Evolutionary conservation across 2,888 invertebrate species (phyloP).

Genomic region (Andrena flavipes): DNA sequence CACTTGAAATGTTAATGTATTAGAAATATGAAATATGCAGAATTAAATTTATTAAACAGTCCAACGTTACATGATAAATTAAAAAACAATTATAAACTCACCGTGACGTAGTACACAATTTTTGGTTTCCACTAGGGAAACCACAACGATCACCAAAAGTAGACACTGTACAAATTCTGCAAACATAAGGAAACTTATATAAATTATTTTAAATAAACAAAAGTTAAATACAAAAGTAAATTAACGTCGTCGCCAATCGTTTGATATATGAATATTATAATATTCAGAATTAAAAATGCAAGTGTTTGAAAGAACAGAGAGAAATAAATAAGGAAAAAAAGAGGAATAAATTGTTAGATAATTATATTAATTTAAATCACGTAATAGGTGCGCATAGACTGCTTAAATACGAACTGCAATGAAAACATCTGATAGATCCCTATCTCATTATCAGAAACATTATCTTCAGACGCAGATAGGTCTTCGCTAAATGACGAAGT

Average conservation of each 20-base stretch:
- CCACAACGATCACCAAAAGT: conserved; percentile 78
- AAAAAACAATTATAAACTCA: conserved; percentile 68
- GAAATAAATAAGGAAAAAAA: not conserved
- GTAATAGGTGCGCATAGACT: not conserved
- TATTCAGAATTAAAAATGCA: no score
- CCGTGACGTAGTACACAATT: conserved; percentile 79
- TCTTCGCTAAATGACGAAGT: not conserved
- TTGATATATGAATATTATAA: not conserved
- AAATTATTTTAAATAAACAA: conserved; percentile 15
- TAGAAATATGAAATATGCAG: not conserved
- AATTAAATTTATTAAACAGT: not conserved
- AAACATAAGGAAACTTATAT: conserved; percentile 36
- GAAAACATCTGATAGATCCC: not conserved
- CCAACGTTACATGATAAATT: not conserved
- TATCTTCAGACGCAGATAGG: not conserved
- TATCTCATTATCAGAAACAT: not conserved
- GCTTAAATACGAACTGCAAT: not conserved
- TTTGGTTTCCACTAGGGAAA: conserved; percentile 81
- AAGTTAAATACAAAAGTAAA: no score
- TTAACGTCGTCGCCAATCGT: no score
- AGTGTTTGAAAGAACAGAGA: not conserved
- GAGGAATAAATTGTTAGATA: not conserved
- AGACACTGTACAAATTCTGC: conserved; percentile 53
- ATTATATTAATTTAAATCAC: not conserved
- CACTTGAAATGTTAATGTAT: not conserved